A percentile compares a stretch with the other conserved stretches of the same genome.
phyloP scores from a whole-genome alignment of 2,888 invertebrate species.

The Hypselothyrea guttata region DNA sequence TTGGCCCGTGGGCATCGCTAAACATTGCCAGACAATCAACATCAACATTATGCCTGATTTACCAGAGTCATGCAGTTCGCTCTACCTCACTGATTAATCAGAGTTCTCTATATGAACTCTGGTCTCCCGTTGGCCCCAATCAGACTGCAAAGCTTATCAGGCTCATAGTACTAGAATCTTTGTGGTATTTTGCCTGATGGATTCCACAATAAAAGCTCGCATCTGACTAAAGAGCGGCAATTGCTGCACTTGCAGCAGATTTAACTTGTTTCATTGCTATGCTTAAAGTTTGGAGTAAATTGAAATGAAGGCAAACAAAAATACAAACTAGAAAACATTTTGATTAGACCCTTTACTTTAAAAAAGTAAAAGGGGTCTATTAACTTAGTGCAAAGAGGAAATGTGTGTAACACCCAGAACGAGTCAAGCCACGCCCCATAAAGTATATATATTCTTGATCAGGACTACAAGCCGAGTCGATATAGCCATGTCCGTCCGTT shows the following conservation, averaged over 20 bases:
- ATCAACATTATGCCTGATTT: not conserved
- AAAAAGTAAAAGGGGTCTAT: too few relatives aligned
- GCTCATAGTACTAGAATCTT: too few relatives aligned
- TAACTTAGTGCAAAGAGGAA: too few relatives aligned
- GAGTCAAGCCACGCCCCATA: not conserved
- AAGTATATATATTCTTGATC: slow-evolving; percentile 1
- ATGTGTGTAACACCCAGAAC: not conserved
- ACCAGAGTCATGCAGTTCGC: not conserved
- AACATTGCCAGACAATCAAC: not conserved
- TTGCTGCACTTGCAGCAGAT: too few relatives aligned
- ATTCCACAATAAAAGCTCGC: too few relatives aligned
- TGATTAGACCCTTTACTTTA: too few relatives aligned
- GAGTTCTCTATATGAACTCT: slow-evolving; percentile 19
- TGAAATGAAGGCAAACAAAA: too few relatives aligned
- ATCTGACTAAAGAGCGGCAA: too few relatives aligned
- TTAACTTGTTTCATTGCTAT: too few relatives aligned
- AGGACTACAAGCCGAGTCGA: not conserved
- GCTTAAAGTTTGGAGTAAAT: too few relatives aligned
- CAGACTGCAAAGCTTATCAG: not conserved
- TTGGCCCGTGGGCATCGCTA: not conserved
- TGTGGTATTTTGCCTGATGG: too few relatives aligned
- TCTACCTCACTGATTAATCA: slow-evolving; percentile 19
- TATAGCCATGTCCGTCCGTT: not conserved
- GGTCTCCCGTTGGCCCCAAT: slow-evolving; percentile 9
- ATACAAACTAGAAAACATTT: too few relatives aligned